Evolutionary conservation across 2,113 vertebrate genomes (phyloP), one percentile per base, ranked within the genome.

Genomic region (Centrocercus urophasianus): DNA sequence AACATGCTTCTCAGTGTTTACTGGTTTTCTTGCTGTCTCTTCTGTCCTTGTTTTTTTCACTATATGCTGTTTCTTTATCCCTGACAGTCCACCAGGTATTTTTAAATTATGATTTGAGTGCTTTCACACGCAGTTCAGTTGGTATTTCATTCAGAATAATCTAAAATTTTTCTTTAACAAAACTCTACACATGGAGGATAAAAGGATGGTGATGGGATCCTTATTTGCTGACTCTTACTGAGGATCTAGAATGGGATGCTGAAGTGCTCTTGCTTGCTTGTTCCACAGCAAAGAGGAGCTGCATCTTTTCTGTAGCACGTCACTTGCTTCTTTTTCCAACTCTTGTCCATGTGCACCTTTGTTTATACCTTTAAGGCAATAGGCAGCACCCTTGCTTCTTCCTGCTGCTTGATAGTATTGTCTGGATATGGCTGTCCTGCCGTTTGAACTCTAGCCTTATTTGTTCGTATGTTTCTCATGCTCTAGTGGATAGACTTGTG

Each of bases 181-280:
- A 50, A 32, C 52, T 67, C 32, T 60, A 2, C 0, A 0, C 1
- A 0, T 32, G 12, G 47, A 78, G 64, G 52, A 36, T 75, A 18
- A 69, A 64, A 90, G 43, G n/a, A 61, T 42, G 13, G 80, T 77
- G 57, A 61, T 20, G 40, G 22, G 6, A 5, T 80, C 25, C 88
- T 79, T 70, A 50, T 64, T 81, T 79, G 25, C 36, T 84, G 57
- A n/a, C n/a, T 38, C 16, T 61, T 65, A 40, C 6, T 43, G 48
- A 90, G 11, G 45, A 80, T 88, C 76, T 93, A 8, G 14, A 7
- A 8, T 7, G 5, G n/a, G 24, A 57, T 42, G 67, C 13, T 24
- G 59, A 27, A 16, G 30, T 50, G 40, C 52, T 3, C 18, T 74
- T 80, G 45, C 47, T 85, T 83, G 24, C 56, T 56, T 78, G 15